These are phyloP conservation scores for Thermophis baileyi DNA, from an alignment of 2,113 vertebrate species.

Conservation along the genomic window DNA sequence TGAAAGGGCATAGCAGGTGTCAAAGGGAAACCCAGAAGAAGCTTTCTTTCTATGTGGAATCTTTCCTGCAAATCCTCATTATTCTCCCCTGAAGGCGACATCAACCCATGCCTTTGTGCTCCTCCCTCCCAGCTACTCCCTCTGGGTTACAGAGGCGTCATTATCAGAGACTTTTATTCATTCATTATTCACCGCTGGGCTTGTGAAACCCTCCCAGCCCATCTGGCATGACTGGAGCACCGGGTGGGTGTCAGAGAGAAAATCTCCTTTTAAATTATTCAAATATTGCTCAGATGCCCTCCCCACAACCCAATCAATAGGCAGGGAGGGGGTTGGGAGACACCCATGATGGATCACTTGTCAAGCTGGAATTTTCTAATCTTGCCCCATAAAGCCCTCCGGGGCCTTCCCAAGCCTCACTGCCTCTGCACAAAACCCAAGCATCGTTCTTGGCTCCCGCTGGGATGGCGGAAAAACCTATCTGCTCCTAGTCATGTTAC, in stretches of 20 bases:
- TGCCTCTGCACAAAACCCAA: neutral
- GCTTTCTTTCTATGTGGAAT: neutral
- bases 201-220: constrained; percentile 6
- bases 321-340: neutral
- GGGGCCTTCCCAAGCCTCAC: neutral
- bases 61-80: neutral
- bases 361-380: neutral
- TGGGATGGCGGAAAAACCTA: neutral
- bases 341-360: neutral
- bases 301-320: neutral
- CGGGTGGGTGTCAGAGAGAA: neutral
- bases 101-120: neutral
- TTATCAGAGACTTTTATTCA: constrained; percentile 29
- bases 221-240: neutral
- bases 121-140: neutral
- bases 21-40: neutral
- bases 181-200: constrained; percentile 26
- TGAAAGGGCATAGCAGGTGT: neutral
- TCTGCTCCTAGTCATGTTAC: neutral
- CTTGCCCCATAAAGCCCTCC: neutral
- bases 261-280: constrained; percentile 14
- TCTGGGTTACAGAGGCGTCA: neutral
- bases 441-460: neutral
- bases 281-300: neutral
- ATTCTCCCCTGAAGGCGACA: neutral